These are phyloP conservation scores for Amphimallon solstitiale DNA, from an alignment of 2,888 invertebrate species.

Conservation along the genomic window DNA sequence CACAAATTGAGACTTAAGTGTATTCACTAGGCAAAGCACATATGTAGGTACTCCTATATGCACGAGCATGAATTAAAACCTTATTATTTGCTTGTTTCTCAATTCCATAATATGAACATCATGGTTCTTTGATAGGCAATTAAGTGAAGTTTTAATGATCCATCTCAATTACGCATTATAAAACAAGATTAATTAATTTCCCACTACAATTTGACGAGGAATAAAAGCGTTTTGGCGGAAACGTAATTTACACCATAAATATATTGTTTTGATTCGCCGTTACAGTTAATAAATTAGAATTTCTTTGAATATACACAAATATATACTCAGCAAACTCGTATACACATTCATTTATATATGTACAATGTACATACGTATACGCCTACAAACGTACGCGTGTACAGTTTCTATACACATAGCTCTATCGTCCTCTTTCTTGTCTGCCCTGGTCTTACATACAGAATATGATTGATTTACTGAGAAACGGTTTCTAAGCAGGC, in stretches of 20 bases:
- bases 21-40: too few relatives aligned
- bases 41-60: too few relatives aligned
- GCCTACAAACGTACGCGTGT: background rate
- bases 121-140: background rate
- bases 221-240: background rate
- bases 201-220: background rate
- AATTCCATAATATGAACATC: too few relatives aligned
- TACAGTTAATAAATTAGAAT: constrained; percentile 18
- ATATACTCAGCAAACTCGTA: background rate
- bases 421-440: background rate
- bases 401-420: background rate
- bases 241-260: constrained; percentile 6
- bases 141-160: constrained; percentile 12
- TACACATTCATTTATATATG: background rate
- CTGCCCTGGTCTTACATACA: constrained; percentile 1
- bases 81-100: too few relatives aligned
- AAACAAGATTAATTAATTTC: constrained; percentile 28
- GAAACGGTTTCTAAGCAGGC: constrained; percentile 14
- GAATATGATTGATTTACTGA: constrained; percentile 19
- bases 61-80: too few relatives aligned
- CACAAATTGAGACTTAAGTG: too few relatives aligned
- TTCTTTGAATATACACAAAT: constrained; percentile 5
- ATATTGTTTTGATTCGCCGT: constrained; percentile 17
- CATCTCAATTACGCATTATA: constrained; percentile 4
- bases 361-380: too few relatives aligned